These are phyloP conservation scores for Lutraria lutraria DNA, from an alignment of 2,888 invertebrate genomes.

Conservation along the genomic window DNA sequence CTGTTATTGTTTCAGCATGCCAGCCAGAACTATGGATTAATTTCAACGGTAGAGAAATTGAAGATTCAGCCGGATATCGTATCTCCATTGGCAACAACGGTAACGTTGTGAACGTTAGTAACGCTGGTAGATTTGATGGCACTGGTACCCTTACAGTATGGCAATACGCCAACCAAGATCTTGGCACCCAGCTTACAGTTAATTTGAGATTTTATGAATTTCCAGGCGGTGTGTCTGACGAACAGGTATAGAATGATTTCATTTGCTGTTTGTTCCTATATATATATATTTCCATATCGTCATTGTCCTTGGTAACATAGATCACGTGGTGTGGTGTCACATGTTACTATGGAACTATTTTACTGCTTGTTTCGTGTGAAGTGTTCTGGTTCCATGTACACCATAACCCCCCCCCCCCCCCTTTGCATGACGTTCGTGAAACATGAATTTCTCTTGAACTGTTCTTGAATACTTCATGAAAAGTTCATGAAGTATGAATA, in stretches of 20 bases:
- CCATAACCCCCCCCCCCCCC: too few species aligned
- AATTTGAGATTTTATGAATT: constrained; percentile 73
- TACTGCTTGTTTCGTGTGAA: too few species aligned
- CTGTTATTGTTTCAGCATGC: constrained; percentile 60
- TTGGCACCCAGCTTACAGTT: constrained; percentile 65
- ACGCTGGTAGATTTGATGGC: constrained; percentile 73
- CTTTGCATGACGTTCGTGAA: too few species aligned
- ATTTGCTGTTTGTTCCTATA: too few species aligned
- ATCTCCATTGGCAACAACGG: constrained; percentile 72
- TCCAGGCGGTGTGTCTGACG: constrained; percentile 66
- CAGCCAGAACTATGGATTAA: constrained; percentile 70
- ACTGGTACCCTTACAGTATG: constrained; percentile 71
- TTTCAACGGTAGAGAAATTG: constrained; percentile 67
- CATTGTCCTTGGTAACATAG: too few species aligned
- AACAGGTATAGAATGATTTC: constrained; percentile 56
- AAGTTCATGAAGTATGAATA: too few species aligned
- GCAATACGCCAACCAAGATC: constrained; percentile 71
- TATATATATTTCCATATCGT: too few species aligned
- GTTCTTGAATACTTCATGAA: too few species aligned
- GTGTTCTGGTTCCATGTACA: too few species aligned
- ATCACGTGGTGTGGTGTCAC: too few species aligned
- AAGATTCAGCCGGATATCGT: constrained; percentile 68
- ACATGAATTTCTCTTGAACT: too few species aligned
- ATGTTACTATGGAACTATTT: too few species aligned
- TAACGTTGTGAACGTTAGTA: constrained; percentile 70